Evolutionary conservation across 2,888 invertebrate genomes (phyloP).

Genomic region (Spisula solida): DNA sequence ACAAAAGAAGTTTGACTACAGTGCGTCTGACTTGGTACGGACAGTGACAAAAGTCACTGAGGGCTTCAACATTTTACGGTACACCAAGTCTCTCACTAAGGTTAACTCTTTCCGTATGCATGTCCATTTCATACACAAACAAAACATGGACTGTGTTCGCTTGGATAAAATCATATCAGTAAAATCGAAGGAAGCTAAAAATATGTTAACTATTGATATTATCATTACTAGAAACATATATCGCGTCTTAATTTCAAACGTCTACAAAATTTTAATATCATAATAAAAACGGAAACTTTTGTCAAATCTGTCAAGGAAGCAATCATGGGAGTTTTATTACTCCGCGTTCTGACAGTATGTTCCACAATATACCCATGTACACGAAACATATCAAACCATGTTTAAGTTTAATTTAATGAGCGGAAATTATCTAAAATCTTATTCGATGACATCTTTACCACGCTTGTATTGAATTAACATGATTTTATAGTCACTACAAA

Average conservation of each 20-base stretch:
- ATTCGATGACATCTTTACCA: constrained; percentile 40
- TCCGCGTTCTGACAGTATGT: not conserved
- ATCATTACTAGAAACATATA: not conserved
- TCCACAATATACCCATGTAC: not conserved
- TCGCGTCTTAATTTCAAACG: constrained; percentile 13
- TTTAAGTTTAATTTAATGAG: constrained; percentile 39
- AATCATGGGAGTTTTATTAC: constrained; percentile 21
- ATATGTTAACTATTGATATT: not conserved
- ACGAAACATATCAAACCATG: constrained; percentile 23
- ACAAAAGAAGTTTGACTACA: too few relatives aligned
- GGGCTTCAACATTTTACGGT: too few relatives aligned
- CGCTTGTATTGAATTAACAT: constrained; percentile 37
- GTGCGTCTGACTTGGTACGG: too few relatives aligned
- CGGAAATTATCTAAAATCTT: constrained; percentile 32
- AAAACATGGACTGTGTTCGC: not conserved
- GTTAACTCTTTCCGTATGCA: not conserved
- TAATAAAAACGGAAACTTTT: constrained; percentile 21
- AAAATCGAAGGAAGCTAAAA: not conserved
- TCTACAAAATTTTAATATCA: constrained; percentile 7
- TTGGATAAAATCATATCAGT: not conserved
- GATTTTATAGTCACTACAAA: constrained; percentile 29
- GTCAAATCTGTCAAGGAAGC: not conserved
- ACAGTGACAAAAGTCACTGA: too few relatives aligned
- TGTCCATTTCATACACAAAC: not conserved
- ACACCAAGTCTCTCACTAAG: not conserved